A percentile compares a stretch with the other conserved stretches of the same genome.
These are phyloP conservation scores for Bolborhynchus lineola DNA, from an alignment of 2,113 vertebrate genomes.

Conservation along the genomic window DNA sequence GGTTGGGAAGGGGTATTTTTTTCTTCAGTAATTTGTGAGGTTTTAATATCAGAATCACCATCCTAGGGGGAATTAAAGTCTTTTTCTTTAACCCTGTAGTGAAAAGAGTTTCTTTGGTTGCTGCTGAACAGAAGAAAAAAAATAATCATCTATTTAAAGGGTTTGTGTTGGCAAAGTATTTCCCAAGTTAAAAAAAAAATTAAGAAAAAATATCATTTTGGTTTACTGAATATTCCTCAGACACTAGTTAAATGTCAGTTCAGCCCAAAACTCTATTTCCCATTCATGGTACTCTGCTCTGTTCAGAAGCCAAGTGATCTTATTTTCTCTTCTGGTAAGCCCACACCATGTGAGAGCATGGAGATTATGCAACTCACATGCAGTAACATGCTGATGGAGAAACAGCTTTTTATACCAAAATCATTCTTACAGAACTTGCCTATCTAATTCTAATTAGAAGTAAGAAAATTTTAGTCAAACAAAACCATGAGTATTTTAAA, in stretches of 20 bases:
- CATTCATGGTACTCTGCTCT: not conserved
- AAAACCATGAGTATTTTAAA: constrained; percentile 49
- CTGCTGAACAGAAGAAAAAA: not conserved
- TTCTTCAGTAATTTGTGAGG: not conserved
- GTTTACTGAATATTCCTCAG: constrained; percentile 2
- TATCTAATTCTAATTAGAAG: constrained; percentile 31
- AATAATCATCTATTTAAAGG: not conserved
- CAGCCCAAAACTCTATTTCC: not conserved
- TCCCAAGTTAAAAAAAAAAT: not conserved
- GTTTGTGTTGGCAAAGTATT: not conserved
- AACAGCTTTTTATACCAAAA: constrained; percentile 31
- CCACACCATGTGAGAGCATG: not conserved
- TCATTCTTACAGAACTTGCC: not conserved
- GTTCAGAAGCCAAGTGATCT: not conserved
- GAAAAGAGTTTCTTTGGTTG: not conserved
- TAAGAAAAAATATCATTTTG: not conserved
- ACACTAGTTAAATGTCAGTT: not conserved
- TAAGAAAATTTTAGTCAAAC: constrained; percentile 23
- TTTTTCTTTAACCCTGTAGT: not conserved
- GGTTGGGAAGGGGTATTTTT: not conserved
- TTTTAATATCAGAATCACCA: not conserved
- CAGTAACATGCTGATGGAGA: not conserved
- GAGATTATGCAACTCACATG: not conserved
- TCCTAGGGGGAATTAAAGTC: not conserved
- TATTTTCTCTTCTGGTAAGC: not conserved